Base-by-base conservation (phyloP, 1,140 invertebrate genomes). In the Drosophila dunni region DNA sequence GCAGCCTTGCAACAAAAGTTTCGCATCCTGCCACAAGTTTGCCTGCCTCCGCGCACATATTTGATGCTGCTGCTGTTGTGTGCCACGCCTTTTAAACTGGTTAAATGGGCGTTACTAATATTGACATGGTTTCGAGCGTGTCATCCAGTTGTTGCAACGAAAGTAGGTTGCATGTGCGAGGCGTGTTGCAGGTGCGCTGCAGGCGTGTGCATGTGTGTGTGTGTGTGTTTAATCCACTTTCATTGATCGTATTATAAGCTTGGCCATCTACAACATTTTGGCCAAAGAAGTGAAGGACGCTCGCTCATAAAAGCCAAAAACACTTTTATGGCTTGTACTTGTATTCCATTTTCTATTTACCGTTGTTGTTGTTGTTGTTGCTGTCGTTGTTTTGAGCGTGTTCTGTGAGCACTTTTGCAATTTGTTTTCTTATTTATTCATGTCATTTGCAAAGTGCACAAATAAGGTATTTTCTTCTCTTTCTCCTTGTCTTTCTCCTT, bases 51-150 rank as follows among this genome's bases (percentile, higher is more conserved):
- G 33, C 44, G 8, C 15, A 51, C 46, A 50, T 48, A 9, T 11
- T 11, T 40, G 4, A 40, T 40, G 11, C 38, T 11, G 11, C 9
- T 11, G 38, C 13, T 78, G 34, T 54, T 78, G 64, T 15, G 7
- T 29, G 64, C 34, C 45, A 75, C 82, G 75, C 78, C 71, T 75
- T 74, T 88, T 76, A 82, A 73, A 82, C 83, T 79, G 79, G 68
- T 88, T 86, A 86, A 86, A 82, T 88, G 82, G 82, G 82, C 75
- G 82, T 86, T 15, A 61, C 76, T 66, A 78, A 79, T 88, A 80
- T 80, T 88, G 83, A 88, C 83, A 88, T 83, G 70, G 65, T 88
- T 88, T 13, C 36, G 45, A 70, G 71, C 71, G 56, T 62, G 57
- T 68, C 69, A 74, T 44, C 40, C 48, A 58, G 67, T 48, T 68